Conservation (phyloP, 2,113 vertebrate genomes). For the Nipponia nippon region DNA sequence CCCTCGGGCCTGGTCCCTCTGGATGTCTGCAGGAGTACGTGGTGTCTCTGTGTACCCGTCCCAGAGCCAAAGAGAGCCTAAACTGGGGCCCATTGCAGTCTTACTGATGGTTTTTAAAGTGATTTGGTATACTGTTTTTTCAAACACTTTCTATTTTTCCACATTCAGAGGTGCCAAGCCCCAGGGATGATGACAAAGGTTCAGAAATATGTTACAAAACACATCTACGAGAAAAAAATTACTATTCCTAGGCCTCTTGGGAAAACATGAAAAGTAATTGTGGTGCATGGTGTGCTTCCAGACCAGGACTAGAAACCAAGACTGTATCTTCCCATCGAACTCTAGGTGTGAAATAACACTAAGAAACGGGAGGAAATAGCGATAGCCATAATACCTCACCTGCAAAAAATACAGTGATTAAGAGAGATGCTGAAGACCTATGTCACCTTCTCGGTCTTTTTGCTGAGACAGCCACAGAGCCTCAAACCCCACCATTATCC, state of each 20-base stretch:
- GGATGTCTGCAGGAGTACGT: background rate
- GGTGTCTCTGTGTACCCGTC: rapidly evolving
- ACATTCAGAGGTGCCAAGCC: background rate
- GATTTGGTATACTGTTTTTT: background rate
- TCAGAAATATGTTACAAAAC: background rate
- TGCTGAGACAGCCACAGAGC: background rate
- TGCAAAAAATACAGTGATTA: background rate
- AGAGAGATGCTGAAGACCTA: background rate
- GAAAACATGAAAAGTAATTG: background rate
- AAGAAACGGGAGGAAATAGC: background rate
- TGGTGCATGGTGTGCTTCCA: background rate
- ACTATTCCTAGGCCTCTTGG: background rate
- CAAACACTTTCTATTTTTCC: background rate
- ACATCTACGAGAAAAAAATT: background rate
- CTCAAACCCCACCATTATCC: rapidly evolving
- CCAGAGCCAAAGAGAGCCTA: background rate
- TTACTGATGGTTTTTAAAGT: background rate
- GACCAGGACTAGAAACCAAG: background rate
- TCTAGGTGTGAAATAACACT: background rate
- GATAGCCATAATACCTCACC: background rate
- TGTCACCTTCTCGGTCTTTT: background rate
- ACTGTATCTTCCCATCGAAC: background rate
- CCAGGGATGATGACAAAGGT: background rate
- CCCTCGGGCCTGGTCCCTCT: rapidly evolving
- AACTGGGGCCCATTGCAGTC: background rate